These are phyloP conservation scores for Anoplius nigerrimus DNA, from an alignment of 2,888 invertebrate genomes.

Conservation along the genomic window DNA sequence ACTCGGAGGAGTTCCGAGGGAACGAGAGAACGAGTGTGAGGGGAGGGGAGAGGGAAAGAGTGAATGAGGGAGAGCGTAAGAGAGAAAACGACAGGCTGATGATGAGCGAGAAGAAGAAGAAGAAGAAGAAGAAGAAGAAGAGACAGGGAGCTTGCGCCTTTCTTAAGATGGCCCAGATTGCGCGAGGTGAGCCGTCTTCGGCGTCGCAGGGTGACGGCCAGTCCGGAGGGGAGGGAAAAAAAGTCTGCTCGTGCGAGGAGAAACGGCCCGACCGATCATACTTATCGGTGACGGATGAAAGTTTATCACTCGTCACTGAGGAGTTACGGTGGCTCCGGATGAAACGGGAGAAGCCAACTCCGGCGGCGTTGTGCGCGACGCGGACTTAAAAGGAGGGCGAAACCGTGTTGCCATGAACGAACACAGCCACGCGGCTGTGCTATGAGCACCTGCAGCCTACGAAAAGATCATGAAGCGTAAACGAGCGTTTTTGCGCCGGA, in stretches of 20 bases:
- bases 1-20: not conserved
- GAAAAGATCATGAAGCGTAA: too few relatives aligned
- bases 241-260: too few relatives aligned
- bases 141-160: not conserved
- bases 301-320: conserved; percentile 25
- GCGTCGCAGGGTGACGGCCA: too few relatives aligned
- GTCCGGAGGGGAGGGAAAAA: conserved; percentile 1
- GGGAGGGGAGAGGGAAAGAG: too few relatives aligned
- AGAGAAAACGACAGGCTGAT: not conserved
- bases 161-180: conserved; percentile 1
- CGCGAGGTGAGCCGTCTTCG: too few relatives aligned
- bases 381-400: conserved; percentile 38
- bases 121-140: not conserved
- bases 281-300: conserved; percentile 36
- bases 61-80: not conserved
- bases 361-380: conserved; percentile 3
- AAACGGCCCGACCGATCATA: conserved; percentile 7
- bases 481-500: too few relatives aligned
- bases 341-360: conserved; percentile 15
- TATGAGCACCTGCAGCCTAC: too few relatives aligned
- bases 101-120: not conserved
- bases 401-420: not conserved
- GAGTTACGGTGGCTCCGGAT: conserved; percentile 4
- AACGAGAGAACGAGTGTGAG: not conserved
- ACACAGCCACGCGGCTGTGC: not conserved